Base-by-base conservation (phyloP, 1,140 invertebrate species). In the Oscheius sp. region DNA sequence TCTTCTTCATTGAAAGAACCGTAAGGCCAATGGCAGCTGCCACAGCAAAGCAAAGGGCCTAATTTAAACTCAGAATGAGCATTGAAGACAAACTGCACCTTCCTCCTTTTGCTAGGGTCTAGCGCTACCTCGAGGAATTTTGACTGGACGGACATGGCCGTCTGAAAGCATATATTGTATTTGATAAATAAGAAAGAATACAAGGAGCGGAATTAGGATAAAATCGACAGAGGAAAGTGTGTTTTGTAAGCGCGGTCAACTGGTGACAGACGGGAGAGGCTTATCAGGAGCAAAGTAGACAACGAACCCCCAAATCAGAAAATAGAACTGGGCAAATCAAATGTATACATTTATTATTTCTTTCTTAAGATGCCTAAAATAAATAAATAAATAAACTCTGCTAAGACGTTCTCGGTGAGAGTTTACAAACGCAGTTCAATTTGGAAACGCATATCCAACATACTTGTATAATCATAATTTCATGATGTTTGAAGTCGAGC, bases 71-170 rank as follows among this genome's bases (percentile, higher is more conserved):
- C 42, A 20, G 28, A 45, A 18, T 28, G 42, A 29, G 29, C 52
- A 29, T 55, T 62, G 0, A 68, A 10, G 26, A 55, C 23, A 1
- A 45, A 36, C 32, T 36, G 10, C 23, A 34, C 69, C 29, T 23
- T 62, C 31, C 32, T 38, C 35, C 62, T 59, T 49, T 71, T 71
- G 2, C 52, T 29, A 49, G 69, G 36, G 26, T 64, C 62, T 3
- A 63, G 34, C 18, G 38, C 69, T 3, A 58, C 58, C 32, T 71
- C 69, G 23, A 71, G 61, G 32, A 71, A 23, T 49, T 71, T 71
- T n/a, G 69, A 71, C 26, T 71, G 69, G 3, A 71, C 62, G 35
- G 69, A 63, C 69, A 71, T 71, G 55, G 23, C 29, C 23, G 38
- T n/a, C 7, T 10, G 7, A 42, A n/a, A 42, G 38, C 7, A 42